Evolutionary conservation across 2,888 invertebrate species (phyloP).

Genomic region (Cerastis rubricosa): DNA sequence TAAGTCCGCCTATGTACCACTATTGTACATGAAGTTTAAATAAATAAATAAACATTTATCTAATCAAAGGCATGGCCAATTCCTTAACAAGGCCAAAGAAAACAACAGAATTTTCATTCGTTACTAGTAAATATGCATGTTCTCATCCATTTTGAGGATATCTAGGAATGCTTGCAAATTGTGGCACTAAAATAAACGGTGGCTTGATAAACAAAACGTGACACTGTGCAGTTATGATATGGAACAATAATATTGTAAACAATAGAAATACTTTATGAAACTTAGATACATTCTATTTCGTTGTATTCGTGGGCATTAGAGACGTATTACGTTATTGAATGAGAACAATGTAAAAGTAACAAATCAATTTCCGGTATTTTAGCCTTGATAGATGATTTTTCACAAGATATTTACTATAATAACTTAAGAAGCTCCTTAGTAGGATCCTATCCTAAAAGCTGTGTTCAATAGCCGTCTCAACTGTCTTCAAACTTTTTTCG

Average conservation of each 20-base stretch:
- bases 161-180: neutral
- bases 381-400: neutral
- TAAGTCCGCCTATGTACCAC: too few species aligned
- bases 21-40: too few species aligned
- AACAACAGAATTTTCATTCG: neutral
- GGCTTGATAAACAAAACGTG: neutral
- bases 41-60: neutral
- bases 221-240: neutral
- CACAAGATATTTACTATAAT: neutral
- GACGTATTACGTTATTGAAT: neutral
- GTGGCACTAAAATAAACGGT: neutral
- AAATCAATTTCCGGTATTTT: neutral
- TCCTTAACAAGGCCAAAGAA: neutral
- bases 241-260: neutral
- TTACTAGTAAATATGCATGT: too few species aligned
- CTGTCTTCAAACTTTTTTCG: neutral
- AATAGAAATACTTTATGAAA: neutral
- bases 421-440: neutral
- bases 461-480: neutral
- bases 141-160: neutral
- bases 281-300: constrained; percentile 1
- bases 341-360: neutral
- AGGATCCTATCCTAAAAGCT: neutral
- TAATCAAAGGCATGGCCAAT: neutral
- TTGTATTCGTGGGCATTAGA: constrained; percentile 11